Conservation (phyloP, 2,113 vertebrate genomes). For the Tapirus terrestris region DNA sequence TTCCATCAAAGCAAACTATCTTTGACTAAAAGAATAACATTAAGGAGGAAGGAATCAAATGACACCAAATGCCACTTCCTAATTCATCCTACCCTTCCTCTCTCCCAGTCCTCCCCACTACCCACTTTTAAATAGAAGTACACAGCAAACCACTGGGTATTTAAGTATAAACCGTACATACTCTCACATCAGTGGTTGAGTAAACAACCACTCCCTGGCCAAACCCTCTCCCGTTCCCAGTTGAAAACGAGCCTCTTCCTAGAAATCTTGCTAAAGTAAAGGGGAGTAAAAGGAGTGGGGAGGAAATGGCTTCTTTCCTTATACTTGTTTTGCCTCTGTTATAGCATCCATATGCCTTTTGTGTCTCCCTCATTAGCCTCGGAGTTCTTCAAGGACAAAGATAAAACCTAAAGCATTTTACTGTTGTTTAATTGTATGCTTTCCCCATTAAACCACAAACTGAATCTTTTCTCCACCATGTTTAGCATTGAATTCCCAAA, state of each 20-base stretch:
- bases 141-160: neutral
- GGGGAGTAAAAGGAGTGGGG: too few species aligned
- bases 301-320: neutral
- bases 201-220: neutral
- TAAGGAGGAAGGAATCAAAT: conserved; percentile 16
- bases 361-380: neutral
- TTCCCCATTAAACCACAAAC: neutral
- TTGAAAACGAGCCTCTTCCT: neutral
- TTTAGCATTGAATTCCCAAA: neutral
- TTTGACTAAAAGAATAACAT: neutral
- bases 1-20: conserved; percentile 26
- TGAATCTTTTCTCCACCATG: neutral
- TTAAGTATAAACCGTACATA: neutral
- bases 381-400: neutral
- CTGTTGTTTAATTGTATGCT: neutral
- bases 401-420: neutral
- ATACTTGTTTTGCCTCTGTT: neutral
- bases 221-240: neutral
- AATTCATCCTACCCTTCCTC: neutral
- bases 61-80: neutral
- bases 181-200: neutral
- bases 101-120: neutral
- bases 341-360: neutral
- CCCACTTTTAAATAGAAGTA: neutral
- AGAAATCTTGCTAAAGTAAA: neutral